Evolutionary conservation across 1,140 invertebrate species (phyloP), one percentile per base, ranked within the genome.

Genomic region (Drosophila takahashii): DNA sequence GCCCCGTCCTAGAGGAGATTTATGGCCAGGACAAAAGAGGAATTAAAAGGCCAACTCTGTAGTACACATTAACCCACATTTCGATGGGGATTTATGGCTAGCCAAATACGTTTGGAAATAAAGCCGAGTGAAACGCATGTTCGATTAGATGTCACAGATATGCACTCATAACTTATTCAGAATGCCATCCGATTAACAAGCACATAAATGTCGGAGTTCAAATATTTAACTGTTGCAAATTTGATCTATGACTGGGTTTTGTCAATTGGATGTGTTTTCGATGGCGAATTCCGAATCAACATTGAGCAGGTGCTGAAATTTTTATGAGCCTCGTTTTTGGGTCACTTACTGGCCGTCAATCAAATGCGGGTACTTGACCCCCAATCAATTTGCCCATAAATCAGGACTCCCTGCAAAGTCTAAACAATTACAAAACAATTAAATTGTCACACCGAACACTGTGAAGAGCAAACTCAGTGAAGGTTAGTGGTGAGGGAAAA

Each of bases 371-470:
- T 26, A 57, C 26, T 79, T 50, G 47, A 13, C 47, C 48, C 47
- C 64, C 66, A 72, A 76, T 83, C 79, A 79, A 83, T 83, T 86
- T 69, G 27, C 39, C 62, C 45, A 77, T 89, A 79, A 87, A 83
- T 83, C 84, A 87, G 52, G 58, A 51, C 42, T 56, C 78, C 53
- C 48, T 54, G 77, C 64, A 60, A 76, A 81, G 72, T 47, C 59
- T 51, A 59, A 77, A 77, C 84, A 89, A 89, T 89, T 89, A 89
- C 80, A 72, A 89, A 90, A 90, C 84, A 89, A 89, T 89, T 89
- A 89, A 89, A 89, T 90, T 89, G 84, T 89, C 84, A 80, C 79
- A 71, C 53, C 67, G 53, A 77, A 58, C 66, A 58, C 66, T 62
- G 48, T 53, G 27, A 32, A 57, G 60, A 58, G 58, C 61, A 61